Evolutionary conservation across 2,797 vertebrate genomes (phyloP), one percentile per base, ranked within the genome.

Genomic region (Potorous gilbertii): DNA sequence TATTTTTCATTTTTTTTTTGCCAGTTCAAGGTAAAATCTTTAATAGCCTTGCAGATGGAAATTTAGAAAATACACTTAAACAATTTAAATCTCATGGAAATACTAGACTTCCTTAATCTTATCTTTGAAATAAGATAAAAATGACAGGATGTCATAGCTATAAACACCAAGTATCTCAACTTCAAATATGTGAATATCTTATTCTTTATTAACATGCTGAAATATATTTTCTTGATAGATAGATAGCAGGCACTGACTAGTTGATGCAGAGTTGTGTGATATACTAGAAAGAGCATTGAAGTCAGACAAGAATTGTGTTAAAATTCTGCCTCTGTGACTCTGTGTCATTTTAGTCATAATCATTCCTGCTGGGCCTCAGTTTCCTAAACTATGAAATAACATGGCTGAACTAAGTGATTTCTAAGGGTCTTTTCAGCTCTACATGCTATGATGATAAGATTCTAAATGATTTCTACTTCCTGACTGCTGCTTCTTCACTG

Each of bases 1-100:
- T 81, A 95, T 98, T 97, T 96, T 92, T 96, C 92, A 55, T 96
- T 96, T 97, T 95, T 59, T 55, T 92, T 94, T 66, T 62, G 31
- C 6, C 54, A 18, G 0, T 5, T 3, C 56, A 56, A 91, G 10
- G 34, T 95, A 94, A 94, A 87, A n/a, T 96, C 96, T 95, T 34
- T 92, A 94, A 87, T 94, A 87, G 93, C 81, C 93, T 94, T 94
- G 95, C 95, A 96, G 90, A 66, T 97, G 92, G 57, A 90, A 40
- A 54, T n/a, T 96, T 92, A 92, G 66, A 94, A 96, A 96, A 92
- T 92, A 94, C 92, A 92, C 18, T 90, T 93, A 29, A 62, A 3
- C 28, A 56, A 81, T 89, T 96, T 95, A 93, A 94, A 56, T 94
- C 97, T 96, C 57, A 94, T 74, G 59, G 56, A 94, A 94, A 91